These are phyloP conservation scores for Malurus elegans DNA, from an alignment of 2,113 vertebrate genomes.

Conservation along the genomic window DNA sequence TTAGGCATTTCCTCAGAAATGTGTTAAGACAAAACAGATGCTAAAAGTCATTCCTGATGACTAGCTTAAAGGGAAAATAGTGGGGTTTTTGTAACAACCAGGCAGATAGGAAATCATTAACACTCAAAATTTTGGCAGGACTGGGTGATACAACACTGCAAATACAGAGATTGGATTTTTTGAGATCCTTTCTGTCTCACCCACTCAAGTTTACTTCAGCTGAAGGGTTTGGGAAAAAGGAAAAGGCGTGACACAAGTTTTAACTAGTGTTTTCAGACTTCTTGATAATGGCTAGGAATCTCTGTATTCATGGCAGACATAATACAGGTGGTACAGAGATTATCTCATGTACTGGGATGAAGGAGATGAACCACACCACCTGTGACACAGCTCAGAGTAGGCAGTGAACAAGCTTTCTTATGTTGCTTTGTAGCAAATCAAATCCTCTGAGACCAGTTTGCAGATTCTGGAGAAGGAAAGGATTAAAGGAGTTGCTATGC, in stretches of 20 bases:
- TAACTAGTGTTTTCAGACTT: neutral
- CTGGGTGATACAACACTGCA: neutral
- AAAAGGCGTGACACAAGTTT: neutral
- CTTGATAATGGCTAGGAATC: neutral
- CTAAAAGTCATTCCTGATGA: slow-evolving; percentile 1
- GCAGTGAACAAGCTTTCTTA: neutral
- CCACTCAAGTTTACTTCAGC: neutral
- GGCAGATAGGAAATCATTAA: slow-evolving; percentile 31
- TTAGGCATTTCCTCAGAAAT: neutral
- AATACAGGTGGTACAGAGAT: slow-evolving; percentile 23
- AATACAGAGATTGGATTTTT: neutral
- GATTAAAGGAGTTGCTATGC: slow-evolving; percentile 63
- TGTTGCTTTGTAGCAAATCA: slow-evolving; percentile 23
- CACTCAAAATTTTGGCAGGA: neutral
- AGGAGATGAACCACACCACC: slow-evolving; percentile 12
- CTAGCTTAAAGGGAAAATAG: neutral
- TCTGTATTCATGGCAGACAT: neutral
- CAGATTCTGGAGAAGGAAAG: slow-evolving; percentile 54
- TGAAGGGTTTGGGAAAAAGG: neutral
- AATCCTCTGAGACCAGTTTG: slow-evolving; percentile 22
- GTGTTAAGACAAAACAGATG: slow-evolving; percentile 18
- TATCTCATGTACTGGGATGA: neutral
- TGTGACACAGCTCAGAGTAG: slow-evolving; percentile 12
- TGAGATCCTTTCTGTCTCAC: slow-evolving; percentile 19
- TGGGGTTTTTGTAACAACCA: neutral